Evolutionary conservation across 2,113 vertebrate genomes (phyloP).

Genomic region (Phylloscopus trochilus): DNA sequence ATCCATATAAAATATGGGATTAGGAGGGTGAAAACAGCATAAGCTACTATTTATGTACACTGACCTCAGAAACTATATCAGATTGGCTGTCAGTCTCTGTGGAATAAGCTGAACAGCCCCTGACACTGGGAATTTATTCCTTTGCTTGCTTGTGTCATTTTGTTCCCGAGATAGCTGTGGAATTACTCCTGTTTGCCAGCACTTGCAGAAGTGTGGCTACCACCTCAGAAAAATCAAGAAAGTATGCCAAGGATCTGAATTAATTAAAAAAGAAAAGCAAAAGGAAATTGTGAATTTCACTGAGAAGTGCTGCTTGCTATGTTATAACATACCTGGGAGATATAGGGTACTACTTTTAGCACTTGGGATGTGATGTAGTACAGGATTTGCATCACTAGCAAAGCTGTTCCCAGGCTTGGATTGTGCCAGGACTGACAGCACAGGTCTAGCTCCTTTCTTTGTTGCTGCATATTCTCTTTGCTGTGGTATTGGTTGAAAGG

Average conservation of each 20-base stretch:
- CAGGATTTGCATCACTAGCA: neutral
- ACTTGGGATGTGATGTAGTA: neutral
- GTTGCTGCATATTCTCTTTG: neutral
- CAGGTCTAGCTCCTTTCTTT: neutral
- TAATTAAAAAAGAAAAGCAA: slow-evolving; percentile 1
- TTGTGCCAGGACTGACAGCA: neutral
- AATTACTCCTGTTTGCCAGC: neutral
- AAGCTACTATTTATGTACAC: neutral
- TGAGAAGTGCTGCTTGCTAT: neutral
- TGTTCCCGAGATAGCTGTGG: neutral
- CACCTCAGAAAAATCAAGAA: neutral
- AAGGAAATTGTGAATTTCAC: neutral
- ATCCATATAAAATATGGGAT: neutral
- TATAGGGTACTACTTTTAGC: neutral
- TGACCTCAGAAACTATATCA: slow-evolving; percentile 24
- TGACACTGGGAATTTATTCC: neutral
- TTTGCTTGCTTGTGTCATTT: neutral
- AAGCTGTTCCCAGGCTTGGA: neutral
- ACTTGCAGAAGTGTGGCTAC: neutral
- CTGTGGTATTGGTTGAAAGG: neutral
- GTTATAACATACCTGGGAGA: fast-evolving
- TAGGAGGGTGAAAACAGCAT: neutral
- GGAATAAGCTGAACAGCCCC: neutral
- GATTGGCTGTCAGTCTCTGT: neutral
- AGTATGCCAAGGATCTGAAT: neutral